Evolutionary conservation across 2,113 vertebrate genomes (phyloP).

Genomic region (Seriola rivoliana): DNA sequence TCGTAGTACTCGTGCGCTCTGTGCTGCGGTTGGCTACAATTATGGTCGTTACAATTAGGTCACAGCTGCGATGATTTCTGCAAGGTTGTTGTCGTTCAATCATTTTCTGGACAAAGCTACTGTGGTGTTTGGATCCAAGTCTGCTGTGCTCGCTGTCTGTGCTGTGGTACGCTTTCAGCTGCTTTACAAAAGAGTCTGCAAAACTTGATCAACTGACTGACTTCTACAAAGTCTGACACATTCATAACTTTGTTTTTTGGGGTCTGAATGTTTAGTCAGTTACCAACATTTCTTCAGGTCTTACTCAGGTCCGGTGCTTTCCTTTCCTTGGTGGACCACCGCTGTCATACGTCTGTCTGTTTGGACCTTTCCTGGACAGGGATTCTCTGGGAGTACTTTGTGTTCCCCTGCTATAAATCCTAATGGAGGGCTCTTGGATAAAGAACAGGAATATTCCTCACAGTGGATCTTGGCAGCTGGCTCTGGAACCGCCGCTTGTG

Average conservation of each 20-base stretch:
- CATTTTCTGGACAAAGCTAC: constrained; percentile 30
- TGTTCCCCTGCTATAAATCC: constrained; percentile 78
- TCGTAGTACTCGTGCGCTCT: constrained; percentile 30
- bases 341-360: constrained; percentile 67
- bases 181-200: constrained; percentile 11
- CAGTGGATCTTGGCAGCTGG: constrained; percentile 77
- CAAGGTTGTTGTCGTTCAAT: constrained; percentile 23
- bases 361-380: constrained; percentile 63
- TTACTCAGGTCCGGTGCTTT: constrained; percentile 46
- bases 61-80: constrained; percentile 45
- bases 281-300: constrained; percentile 49
- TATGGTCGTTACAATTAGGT: constrained; percentile 38
- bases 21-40: constrained; percentile 21
- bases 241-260: constrained; percentile 33
- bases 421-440: constrained; percentile 76
- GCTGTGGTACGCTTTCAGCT: neutral
- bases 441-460: constrained; percentile 79
- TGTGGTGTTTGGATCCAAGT: constrained; percentile 16
- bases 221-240: constrained; percentile 37
- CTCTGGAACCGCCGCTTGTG: constrained; percentile 70
- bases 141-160: neutral
- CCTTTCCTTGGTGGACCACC: constrained; percentile 37
- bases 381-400: constrained; percentile 72
- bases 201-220: constrained; percentile 12
- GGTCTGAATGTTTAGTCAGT: constrained; percentile 46